Base-by-base conservation (phyloP, 2,888 invertebrate species). In the Ochropacha duplaris region DNA sequence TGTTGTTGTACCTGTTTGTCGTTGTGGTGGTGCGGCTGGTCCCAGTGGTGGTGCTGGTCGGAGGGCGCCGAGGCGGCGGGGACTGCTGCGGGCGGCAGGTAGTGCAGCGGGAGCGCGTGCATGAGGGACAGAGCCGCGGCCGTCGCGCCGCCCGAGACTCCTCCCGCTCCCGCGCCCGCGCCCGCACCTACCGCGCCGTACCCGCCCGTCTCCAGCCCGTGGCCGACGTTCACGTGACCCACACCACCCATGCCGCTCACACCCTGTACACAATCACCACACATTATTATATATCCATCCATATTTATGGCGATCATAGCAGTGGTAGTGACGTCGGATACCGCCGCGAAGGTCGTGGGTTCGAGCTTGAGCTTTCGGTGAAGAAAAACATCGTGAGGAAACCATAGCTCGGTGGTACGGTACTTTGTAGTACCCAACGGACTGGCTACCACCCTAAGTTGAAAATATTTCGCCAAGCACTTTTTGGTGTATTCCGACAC, bases 51-150 rank as follows among this genome's bases (percentile, higher is more conserved):
- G 65, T 72, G 81, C 50, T 61, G 64, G 65, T 66, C 73, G 62
- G 72, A 71, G 61, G 16, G 39, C 39, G 39, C 39, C 16, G 75
- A 76, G 31, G 31, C 2, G 31, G 31, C 73, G 66, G 75, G 66
- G 67, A 78, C 71, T 60, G 76, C 75, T 72, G 69, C 79, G 65
- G 84, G 79, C 78, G 85, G 86, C 86, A 91, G 78, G 87, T 88
- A 90, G 77, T 87, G 90, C 83, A 90, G 84, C 74, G 90, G 91
- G 81, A 90, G 83, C 73, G 88, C 83, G 84, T 89, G 90, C 88
- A 90, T 88, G 39, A 90, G 86, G 62, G 88, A 88, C 68, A 92
- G 87, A 71, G 81, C 78, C 31, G 80, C 81, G 24, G 80, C 78
- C 61, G 79, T 76, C 54, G 76, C 77, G 65, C 81, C 81, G 57